Base-by-base conservation (phyloP, 2,797 vertebrate genomes). In the Rhynchotus rufescens region DNA sequence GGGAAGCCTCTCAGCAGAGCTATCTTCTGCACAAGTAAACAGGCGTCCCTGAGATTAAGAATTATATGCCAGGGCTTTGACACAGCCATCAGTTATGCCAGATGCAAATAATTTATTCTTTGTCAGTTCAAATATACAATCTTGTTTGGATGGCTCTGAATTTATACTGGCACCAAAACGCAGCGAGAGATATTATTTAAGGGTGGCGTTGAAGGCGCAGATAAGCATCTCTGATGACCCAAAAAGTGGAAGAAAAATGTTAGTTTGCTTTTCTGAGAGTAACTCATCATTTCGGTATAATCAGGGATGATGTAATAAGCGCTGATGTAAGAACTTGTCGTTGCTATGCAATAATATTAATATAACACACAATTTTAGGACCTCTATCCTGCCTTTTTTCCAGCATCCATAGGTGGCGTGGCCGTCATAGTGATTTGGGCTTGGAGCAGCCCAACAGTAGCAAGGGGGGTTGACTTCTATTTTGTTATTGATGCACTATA, bases 71-170 rank as follows among this genome's bases (percentile, higher is more conserved):
- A 90, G 96, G 97, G 97, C 96, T 98, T 96, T 98, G 97, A 98
- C 97, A 98, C 96, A 32, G 91, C 94, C 96, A 97, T 98, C 97
- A 96, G 93, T 97, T 98, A 97, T 97, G 97, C 97, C 97, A 98
- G 97, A 98, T 98, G 96, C 93, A 97, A 97, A 98, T 98, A 96
- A 98, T 97, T 98, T 98, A 98, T 96, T 97, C 96, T 97, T 96
- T 97, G 97, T 98, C 97, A 96, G 96, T 98, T 98, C 97, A 97
- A 97, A 98, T 95, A 94, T 85, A 92, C 97, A 90, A 52, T 94
- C 95, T 91, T 94, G 91, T 97, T 97, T 97, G 96, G 96, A 97
- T 96, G 95, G 94, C 91, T 98, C 49, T 91, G 96, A 97, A 98
- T 98, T 97, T 98, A 97, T 92, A 92, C 96, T 97, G 97, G 97